phyloP scores from a whole-genome alignment of 2,888 invertebrate species.

The Dusona sp. region DNA sequence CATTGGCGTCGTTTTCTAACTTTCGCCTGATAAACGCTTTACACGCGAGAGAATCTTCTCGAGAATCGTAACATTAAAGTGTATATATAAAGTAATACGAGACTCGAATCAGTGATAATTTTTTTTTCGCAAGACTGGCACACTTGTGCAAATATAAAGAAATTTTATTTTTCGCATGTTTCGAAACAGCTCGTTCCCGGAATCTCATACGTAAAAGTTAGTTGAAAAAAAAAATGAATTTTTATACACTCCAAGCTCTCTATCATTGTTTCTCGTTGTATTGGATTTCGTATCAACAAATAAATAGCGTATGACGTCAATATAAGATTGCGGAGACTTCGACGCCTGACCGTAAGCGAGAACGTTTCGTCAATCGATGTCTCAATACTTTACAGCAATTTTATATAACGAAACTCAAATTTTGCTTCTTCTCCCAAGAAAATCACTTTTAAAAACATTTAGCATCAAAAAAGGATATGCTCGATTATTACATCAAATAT shows the following conservation, averaged over 20 bases:
- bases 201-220: not conserved
- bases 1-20: slow-evolving; percentile 68
- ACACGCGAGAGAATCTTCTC: not conserved
- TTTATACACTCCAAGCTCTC: not conserved
- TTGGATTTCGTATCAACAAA: slow-evolving; percentile 4
- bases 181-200: not conserved
- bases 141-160: slow-evolving; percentile 3
- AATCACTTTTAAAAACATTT: not conserved
- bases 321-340: slow-evolving; percentile 1
- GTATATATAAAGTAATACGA: not conserved
- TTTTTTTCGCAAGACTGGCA: not conserved
- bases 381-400: not conserved
- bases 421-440: not conserved
- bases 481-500: no score
- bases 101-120: not conserved
- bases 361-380: not conserved
- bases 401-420: not conserved
- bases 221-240: not conserved
- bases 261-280: not conserved
- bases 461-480: not conserved
- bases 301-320: slow-evolving; percentile 4
- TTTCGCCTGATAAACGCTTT: slow-evolving; percentile 62
- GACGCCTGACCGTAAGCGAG: not conserved
- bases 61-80: not conserved
- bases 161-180: not conserved